Percentiles rank a stretch among this genome's conserved stretches.
These are phyloP conservation scores for Synergus gifuensis DNA, from an alignment of 2,888 invertebrate genomes.

Conservation along the genomic window DNA sequence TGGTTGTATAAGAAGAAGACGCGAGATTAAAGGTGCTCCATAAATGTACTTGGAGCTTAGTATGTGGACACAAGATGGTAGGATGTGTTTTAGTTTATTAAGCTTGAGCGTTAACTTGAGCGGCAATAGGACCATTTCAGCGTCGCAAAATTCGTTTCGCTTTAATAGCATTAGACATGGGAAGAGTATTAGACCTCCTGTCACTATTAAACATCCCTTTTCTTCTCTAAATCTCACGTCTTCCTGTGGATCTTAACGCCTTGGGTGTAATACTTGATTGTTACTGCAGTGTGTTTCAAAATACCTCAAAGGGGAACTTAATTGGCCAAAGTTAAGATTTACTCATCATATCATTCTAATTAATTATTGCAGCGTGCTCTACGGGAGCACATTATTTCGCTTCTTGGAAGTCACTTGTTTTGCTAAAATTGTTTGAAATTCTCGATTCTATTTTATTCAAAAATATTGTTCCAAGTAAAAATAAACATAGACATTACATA, in stretches of 20 bases:
- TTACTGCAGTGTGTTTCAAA: neutral
- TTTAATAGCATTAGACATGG: constrained; percentile 54
- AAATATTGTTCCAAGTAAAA: no score
- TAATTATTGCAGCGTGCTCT: no score
- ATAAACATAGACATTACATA: no score
- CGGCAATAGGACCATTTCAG: constrained; percentile 47
- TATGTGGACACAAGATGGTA: constrained; percentile 22
- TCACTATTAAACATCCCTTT: constrained; percentile 51
- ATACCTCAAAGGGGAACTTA: constrained; percentile 1
- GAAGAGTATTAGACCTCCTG: constrained; percentile 49
- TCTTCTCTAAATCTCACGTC: constrained; percentile 45
- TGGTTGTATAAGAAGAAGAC: neutral
- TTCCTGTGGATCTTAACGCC: constrained; percentile 1
- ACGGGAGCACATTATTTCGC: no score
- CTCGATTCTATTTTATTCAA: no score
- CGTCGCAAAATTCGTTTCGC: constrained; percentile 53
- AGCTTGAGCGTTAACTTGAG: constrained; percentile 54
- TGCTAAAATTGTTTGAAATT: no score
- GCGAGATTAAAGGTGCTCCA: neutral
- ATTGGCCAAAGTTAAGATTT: constrained; percentile 15
- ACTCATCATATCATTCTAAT: neutral
- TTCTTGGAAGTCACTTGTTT: no score
- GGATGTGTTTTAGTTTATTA: constrained; percentile 51
- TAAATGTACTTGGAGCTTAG: neutral
- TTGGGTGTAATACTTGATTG: neutral